phyloP scores from a whole-genome alignment of 2,888 invertebrate species.

The Gasteruption jaculator region DNA sequence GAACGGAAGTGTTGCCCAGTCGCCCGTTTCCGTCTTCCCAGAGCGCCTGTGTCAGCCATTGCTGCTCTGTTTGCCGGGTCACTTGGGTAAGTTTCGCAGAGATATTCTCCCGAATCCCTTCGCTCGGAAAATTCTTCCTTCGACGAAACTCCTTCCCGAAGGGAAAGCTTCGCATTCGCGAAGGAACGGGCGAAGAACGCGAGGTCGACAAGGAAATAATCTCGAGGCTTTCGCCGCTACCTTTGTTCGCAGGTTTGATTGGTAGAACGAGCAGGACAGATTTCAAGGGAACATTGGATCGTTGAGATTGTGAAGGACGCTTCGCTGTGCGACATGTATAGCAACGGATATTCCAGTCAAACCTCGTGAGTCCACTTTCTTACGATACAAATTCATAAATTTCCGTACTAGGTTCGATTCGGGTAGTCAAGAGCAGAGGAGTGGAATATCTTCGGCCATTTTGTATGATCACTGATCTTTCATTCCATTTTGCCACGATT shows the following conservation, averaged over 20 bases:
- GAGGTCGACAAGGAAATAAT: no score
- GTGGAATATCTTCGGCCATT: conserved; percentile 16
- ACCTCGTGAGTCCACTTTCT: conserved; percentile 39
- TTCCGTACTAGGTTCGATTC: conserved; percentile 29
- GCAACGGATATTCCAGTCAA: conserved; percentile 45
- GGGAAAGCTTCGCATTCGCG: no score
- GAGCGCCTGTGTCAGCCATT: conserved; percentile 47
- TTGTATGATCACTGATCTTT: conserved; percentile 13
- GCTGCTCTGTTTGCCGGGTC: conserved; percentile 47
- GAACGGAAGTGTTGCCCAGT: conserved; percentile 36
- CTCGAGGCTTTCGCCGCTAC: no score
- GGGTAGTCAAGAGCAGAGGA: conserved; percentile 15
- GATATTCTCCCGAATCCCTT: no score
- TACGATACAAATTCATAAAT: not conserved
- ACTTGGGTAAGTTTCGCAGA: conserved; percentile 34
- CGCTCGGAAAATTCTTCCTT: no score
- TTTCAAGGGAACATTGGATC: not conserved
- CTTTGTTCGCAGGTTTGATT: conserved; percentile 40
- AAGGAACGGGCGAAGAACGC: no score
- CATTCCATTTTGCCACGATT: no score
- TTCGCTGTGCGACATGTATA: conserved; percentile 39
- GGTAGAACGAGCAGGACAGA: conserved; percentile 36
- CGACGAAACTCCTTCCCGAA: no score
- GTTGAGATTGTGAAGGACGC: conserved; percentile 17
- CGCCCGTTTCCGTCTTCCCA: conserved; percentile 45